phyloP scores from a whole-genome alignment of 2,113 vertebrate genomes.

The Butorides virescens region DNA sequence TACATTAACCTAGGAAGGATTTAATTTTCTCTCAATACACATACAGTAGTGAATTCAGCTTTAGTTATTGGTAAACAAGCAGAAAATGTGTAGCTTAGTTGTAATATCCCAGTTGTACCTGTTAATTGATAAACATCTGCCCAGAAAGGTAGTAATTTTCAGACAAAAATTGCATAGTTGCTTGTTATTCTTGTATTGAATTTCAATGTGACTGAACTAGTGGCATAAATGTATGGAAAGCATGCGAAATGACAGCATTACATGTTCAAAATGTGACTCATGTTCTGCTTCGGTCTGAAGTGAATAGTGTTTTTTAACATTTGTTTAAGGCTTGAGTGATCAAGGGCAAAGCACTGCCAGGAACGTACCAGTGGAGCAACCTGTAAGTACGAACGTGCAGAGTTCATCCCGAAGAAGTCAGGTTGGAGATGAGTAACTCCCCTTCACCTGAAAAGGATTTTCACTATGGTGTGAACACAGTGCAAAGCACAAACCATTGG shows the following conservation, averaged over 20 bases:
- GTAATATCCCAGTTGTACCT: neutral
- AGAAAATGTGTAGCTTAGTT: conserved; percentile 3
- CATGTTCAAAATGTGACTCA: neutral
- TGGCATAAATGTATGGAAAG: neutral
- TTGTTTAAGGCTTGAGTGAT: neutral
- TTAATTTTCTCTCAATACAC: neutral
- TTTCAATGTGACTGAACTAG: neutral
- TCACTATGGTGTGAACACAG: neutral
- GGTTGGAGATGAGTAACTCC: neutral
- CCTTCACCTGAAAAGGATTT: neutral
- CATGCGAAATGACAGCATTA: neutral
- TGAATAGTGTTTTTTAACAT: neutral
- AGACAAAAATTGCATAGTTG: neutral
- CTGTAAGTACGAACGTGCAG: neutral
- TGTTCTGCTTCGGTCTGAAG: neutral
- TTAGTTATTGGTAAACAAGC: neutral
- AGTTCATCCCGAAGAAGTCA: neutral
- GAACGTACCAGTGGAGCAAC: neutral
- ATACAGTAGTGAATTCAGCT: neutral
- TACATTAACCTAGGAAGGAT: neutral
- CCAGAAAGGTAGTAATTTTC: neutral
- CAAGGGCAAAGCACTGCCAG: neutral
- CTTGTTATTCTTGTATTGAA: neutral
- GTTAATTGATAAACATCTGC: conserved; percentile 13
- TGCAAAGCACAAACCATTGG: neutral